A percentile compares a stretch with the other conserved stretches of the same genome.
These are phyloP conservation scores for Eledone cirrhosa DNA, from an alignment of 2,888 invertebrate species.

Conservation along the genomic window DNA sequence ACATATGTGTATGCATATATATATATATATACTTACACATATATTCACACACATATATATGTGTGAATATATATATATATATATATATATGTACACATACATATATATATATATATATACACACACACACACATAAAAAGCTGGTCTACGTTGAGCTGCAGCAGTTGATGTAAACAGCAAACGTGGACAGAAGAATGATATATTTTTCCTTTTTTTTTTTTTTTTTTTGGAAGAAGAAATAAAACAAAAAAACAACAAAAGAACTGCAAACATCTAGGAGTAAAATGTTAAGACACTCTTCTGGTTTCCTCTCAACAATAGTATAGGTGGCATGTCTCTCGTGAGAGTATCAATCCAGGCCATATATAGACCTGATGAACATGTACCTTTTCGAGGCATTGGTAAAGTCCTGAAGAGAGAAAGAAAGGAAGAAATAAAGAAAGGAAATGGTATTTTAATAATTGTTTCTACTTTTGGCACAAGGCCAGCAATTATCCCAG, in stretches of 20 bases:
- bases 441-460: too few relatives aligned
- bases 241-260: neutral
- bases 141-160: neutral
- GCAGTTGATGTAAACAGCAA: too few relatives aligned
- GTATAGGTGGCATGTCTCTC: conserved; percentile 85
- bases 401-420: conserved; percentile 81
- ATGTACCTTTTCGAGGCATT: conserved; percentile 90
- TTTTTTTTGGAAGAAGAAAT: neutral
- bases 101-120: neutral
- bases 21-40: neutral
- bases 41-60: neutral
- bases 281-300: conserved; percentile 71
- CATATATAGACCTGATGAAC: conserved; percentile 92
- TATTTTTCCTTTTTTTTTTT: too few relatives aligned
- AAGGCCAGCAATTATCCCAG: too few relatives aligned
- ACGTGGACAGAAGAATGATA: too few relatives aligned
- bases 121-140: conserved; percentile 5
- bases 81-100: neutral
- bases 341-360: conserved; percentile 94
- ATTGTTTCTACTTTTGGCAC: too few relatives aligned
- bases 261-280: conserved; percentile 39
- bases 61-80: neutral
- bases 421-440: neutral
- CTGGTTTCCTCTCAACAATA: conserved; percentile 72
- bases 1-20: neutral